phyloP scores from a whole-genome alignment of 2,797 vertebrate species.

The Falco columbarius region DNA sequence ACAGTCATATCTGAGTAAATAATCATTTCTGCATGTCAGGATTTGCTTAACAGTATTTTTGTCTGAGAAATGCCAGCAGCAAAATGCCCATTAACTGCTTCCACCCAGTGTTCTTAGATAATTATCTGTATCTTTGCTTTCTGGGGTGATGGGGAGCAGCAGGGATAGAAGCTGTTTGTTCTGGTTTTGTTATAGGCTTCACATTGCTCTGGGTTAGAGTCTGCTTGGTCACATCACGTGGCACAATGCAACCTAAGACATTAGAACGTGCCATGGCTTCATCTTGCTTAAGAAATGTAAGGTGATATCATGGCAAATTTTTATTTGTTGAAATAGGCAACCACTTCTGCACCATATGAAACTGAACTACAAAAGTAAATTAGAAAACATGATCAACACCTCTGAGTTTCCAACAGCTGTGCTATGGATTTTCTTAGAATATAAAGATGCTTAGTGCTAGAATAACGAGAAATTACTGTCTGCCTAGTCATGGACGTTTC shows the following conservation, averaged over 20 bases:
- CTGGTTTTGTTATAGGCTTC: background rate
- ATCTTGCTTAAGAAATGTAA: background rate
- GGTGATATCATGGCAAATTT: background rate
- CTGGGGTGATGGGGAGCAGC: background rate
- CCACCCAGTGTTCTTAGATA: slow-evolving; percentile 24
- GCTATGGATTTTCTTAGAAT: background rate
- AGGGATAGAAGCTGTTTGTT: background rate
- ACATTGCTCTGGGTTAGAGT: background rate
- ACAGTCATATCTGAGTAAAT: slow-evolving; percentile 41
- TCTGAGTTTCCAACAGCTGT: background rate
- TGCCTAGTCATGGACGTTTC: background rate
- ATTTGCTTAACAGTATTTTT: slow-evolving; percentile 26
- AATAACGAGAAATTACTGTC: background rate
- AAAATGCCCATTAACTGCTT: slow-evolving; percentile 45
- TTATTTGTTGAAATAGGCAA: background rate
- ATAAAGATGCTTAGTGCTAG: background rate
- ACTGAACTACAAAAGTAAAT: background rate
- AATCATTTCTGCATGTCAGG: slow-evolving; percentile 27
- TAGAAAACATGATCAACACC: background rate
- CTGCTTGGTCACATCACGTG: background rate
- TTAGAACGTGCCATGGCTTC: background rate
- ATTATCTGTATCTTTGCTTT: slow-evolving; percentile 10
- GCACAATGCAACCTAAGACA: background rate
- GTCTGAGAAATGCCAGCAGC: slow-evolving; percentile 2
- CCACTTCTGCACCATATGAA: background rate